Percentiles rank a stretch among this genome's conserved stretches.
Evolutionary conservation across 2,113 vertebrate genomes (phyloP).

Genomic region (Tympanuchus pallidicinctus): DNA sequence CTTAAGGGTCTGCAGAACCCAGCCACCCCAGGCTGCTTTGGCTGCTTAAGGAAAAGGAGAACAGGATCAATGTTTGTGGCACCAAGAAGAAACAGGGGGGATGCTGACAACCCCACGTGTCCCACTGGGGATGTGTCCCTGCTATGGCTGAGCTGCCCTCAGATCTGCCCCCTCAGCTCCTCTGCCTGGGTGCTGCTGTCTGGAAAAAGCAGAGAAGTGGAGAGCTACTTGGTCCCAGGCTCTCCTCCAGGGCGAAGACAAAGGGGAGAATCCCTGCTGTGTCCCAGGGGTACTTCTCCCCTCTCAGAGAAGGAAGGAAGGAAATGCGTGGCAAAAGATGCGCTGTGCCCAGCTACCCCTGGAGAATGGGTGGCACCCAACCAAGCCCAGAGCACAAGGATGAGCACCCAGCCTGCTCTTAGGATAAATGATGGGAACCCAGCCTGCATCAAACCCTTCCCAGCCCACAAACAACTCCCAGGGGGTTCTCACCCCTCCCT

Average conservation of each 20-base stretch:
- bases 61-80: background rate
- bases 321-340: background rate
- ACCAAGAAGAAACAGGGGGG: background rate
- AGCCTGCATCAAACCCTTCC: background rate
- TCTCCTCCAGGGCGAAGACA: background rate
- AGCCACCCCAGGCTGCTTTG: background rate
- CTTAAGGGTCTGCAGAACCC: background rate
- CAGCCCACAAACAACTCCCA: accelerated
- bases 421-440: background rate
- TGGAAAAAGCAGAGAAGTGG: background rate
- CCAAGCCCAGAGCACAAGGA: background rate
- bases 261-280: background rate
- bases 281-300: background rate
- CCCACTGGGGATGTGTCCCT: accelerated
- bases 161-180: background rate
- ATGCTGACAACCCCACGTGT: accelerated
- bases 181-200: background rate
- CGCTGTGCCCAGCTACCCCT: background rate
- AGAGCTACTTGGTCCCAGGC: background rate
- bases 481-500: too few species aligned
- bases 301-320: background rate
- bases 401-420: background rate
- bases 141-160: background rate
- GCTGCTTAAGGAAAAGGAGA: background rate
- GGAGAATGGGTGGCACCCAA: background rate